Evolutionary conservation across 1,140 invertebrate genomes (phyloP).

Genomic region (Scaptomyza pallida): DNA sequence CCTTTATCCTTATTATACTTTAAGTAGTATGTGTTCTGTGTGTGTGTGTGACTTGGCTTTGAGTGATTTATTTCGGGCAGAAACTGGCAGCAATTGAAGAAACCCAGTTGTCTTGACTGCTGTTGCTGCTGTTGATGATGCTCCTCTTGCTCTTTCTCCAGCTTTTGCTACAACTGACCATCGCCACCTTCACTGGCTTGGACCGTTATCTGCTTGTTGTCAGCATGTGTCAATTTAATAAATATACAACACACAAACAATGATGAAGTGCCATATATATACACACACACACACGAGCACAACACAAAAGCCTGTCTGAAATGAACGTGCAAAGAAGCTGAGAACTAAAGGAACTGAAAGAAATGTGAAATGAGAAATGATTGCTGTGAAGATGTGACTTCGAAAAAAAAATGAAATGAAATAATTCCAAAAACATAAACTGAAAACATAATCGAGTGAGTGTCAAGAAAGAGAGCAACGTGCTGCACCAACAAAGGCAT

Average conservation of each 20-base stretch:
- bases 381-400: constrained; percentile 48
- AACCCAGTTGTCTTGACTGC: constrained; percentile 16
- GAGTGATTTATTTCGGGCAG: constrained; percentile 66
- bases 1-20: constrained; percentile 42
- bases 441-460: constrained; percentile 79
- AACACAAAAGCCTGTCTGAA: constrained; percentile 6
- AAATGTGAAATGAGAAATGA: not conserved
- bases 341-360: constrained; percentile 2
- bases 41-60: constrained; percentile 34
- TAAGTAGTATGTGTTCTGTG: constrained; percentile 40
- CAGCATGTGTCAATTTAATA: constrained; percentile 79
- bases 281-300: too few species aligned
- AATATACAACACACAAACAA: constrained; percentile 75
- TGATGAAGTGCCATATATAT: constrained; percentile 52
- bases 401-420: constrained; percentile 71
- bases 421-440: constrained; percentile 81
- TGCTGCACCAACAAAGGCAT: constrained; percentile 13
- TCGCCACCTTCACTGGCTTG: constrained; percentile 34
- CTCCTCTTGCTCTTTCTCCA: not conserved
- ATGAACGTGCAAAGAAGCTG: constrained; percentile 20
- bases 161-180: not conserved
- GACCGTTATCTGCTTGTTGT: constrained; percentile 61
- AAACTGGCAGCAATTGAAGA: constrained; percentile 40
- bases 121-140: constrained; percentile 27
- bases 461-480: constrained; percentile 72